phyloP scores from a whole-genome alignment of 2,888 invertebrate genomes.

The Nasonia oneida region DNA sequence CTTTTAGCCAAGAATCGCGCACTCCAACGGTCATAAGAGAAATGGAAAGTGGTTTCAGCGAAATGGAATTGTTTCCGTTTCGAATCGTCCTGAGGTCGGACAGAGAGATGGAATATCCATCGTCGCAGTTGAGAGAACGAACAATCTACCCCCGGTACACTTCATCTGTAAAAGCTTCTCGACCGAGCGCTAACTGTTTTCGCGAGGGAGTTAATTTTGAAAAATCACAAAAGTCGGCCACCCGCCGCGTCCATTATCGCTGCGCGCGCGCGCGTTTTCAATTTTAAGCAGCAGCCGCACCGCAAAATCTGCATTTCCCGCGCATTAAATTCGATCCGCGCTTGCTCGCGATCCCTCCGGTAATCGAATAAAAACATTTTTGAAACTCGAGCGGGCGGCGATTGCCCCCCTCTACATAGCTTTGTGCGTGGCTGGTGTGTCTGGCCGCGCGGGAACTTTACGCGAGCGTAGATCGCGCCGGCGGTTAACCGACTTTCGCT shows the following conservation, averaged over 20 bases:
- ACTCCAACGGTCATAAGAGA: conserved; percentile 57
- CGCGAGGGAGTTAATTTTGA: background rate
- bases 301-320: conserved; percentile 50
- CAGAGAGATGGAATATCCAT: background rate
- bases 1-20: conserved; percentile 64
- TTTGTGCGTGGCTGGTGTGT: background rate
- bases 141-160: background rate
- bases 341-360: background rate
- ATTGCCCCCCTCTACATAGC: background rate
- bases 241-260: conserved; percentile 1
- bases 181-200: background rate
- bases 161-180: background rate
- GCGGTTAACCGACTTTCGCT: conserved; percentile 38
- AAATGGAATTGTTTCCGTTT: conserved; percentile 55
- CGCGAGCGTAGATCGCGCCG: background rate
- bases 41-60: conserved; percentile 64
- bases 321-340: conserved; percentile 40
- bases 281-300: background rate
- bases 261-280: background rate
- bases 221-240: background rate
- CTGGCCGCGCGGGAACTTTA: background rate
- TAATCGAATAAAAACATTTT: conserved; percentile 59
- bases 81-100: conserved; percentile 20
- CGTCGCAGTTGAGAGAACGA: background rate
- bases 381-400: conserved; percentile 25